Percentiles rank a stretch among this genome's conserved stretches.
Evolutionary conservation across 2,888 invertebrate genomes (phyloP).

Genomic region (Orchestes rusci): DNA sequence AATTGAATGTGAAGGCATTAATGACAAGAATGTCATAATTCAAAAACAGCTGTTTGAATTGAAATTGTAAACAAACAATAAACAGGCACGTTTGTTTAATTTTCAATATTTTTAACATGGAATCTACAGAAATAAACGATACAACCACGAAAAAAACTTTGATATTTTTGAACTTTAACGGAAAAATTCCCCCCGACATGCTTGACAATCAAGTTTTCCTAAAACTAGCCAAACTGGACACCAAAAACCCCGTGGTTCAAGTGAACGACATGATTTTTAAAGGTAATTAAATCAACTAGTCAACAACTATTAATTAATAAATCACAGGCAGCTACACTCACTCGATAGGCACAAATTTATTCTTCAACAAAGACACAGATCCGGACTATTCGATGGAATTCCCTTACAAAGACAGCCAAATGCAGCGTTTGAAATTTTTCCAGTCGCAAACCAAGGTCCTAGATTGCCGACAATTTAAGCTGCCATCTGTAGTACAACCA

Average conservation of each 20-base stretch:
- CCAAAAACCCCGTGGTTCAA: constrained; percentile 36
- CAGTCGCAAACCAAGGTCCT: constrained; percentile 54
- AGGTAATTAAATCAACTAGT: constrained; percentile 29
- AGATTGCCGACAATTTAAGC: constrained; percentile 60
- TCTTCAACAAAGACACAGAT: constrained; percentile 54
- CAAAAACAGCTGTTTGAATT: too few species aligned
- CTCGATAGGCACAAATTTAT: constrained; percentile 64
- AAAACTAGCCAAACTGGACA: constrained; percentile 36
- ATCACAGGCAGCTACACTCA: constrained; percentile 57
- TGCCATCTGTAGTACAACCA: constrained; percentile 37
- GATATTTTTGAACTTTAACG: constrained; percentile 37
- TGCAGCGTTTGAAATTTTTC: constrained; percentile 39
- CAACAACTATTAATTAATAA: constrained; percentile 29
- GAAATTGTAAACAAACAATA: too few species aligned
- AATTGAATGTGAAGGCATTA: too few species aligned
- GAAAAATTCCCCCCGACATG: constrained; percentile 33
- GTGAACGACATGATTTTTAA: constrained; percentile 38
- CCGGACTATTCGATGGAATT: constrained; percentile 35
- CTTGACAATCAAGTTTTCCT: constrained; percentile 37
- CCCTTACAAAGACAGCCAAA: constrained; percentile 35
- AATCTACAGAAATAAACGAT: constrained; percentile 2
- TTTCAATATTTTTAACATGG: too few species aligned
- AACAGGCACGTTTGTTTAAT: too few species aligned
- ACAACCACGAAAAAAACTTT: constrained; percentile 31
- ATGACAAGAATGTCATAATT: too few species aligned